Evolutionary conservation across 2,888 invertebrate genomes (phyloP), one percentile per base, ranked within the genome.

Genomic region (Diplazon laetatorius): DNA sequence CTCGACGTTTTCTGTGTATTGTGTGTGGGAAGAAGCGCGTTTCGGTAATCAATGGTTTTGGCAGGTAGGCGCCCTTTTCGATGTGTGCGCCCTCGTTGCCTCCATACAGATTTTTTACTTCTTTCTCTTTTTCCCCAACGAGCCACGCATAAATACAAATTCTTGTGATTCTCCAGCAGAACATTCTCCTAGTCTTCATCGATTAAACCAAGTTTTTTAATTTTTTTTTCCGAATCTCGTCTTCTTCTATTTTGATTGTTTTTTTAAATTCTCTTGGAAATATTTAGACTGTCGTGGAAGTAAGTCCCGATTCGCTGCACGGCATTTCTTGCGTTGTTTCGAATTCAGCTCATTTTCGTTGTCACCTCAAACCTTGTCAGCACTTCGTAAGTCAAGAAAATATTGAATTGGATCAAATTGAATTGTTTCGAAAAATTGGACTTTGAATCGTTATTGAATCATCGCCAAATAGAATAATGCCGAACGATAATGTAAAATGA

Each of bases 41-140:
- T 88, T 89, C 86, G 88, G 87, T 90, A 91, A 91, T 91, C 90
- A 90, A 89, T 87, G 90, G 90, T 90, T 90, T 86, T 87, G 87
- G 86, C 88, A 90, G 89, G 89, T 89, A 89, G 88, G 85, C 87
- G 85, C 79, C 87, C 85, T 87, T 88, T 88, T 87, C 86, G 30
- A 6, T 30, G 86, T 86, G 85, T 85, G 70, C 52, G 25, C 73
- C 30, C 35, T 55, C 30, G 30, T 59, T 50, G 72, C 22, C 59
- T 73, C 69, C 52, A 60, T 62, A 25, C 52, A 46, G 62, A 18
- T 50, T 18, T 39, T n/a, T n/a, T 63, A 30, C 48, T 63, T 63
- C 59, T 65, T 16, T 57, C 73, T 66, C 44, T 65, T 46, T 57
- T 52, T 68, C 60, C 62, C 8, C 66, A 76, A 35, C 63, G 50